Conservation (phyloP, 2,888 invertebrate species). For the Tuta absoluta region DNA sequence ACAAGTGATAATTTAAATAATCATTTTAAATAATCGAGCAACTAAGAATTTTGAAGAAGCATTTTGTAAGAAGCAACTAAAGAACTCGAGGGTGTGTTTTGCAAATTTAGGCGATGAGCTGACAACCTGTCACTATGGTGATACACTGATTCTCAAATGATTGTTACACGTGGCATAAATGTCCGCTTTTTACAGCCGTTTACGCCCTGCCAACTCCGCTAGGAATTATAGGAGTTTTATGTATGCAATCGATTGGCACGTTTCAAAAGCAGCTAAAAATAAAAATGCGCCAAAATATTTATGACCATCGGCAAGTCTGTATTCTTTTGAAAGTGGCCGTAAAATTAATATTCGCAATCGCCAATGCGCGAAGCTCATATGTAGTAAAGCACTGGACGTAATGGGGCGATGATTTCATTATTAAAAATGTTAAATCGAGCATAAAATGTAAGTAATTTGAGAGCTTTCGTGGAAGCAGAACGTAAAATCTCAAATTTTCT, state of each 20-base stretch:
- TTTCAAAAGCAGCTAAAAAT: not conserved
- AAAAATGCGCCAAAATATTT: conserved; percentile 40
- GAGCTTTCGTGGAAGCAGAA: conserved; percentile 1
- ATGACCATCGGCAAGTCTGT: conserved; percentile 46
- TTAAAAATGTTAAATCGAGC: conserved; percentile 16
- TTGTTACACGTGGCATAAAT: too few relatives aligned
- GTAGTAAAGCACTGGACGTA: conserved; percentile 55
- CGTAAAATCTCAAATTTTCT: not conserved
- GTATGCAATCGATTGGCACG: conserved; percentile 13
- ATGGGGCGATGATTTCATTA: conserved; percentile 57
- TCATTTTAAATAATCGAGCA: too few relatives aligned
- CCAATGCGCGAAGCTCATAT: conserved; percentile 58
- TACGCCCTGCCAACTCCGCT: too few relatives aligned
- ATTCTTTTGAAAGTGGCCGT: conserved; percentile 45
- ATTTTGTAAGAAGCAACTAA: too few relatives aligned
- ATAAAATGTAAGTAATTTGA: conserved; percentile 15
- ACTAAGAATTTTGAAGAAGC: too few relatives aligned
- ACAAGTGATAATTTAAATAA: too few relatives aligned
- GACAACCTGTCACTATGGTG: too few relatives aligned
- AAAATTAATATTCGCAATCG: conserved; percentile 63
- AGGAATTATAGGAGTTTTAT: too few relatives aligned
- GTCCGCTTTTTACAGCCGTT: too few relatives aligned
- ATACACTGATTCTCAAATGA: too few relatives aligned
- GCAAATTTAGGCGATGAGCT: too few relatives aligned
- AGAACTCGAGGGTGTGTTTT: too few relatives aligned